phyloP scores from a whole-genome alignment of 2,113 vertebrate species.

The Scopus umbretta region DNA sequence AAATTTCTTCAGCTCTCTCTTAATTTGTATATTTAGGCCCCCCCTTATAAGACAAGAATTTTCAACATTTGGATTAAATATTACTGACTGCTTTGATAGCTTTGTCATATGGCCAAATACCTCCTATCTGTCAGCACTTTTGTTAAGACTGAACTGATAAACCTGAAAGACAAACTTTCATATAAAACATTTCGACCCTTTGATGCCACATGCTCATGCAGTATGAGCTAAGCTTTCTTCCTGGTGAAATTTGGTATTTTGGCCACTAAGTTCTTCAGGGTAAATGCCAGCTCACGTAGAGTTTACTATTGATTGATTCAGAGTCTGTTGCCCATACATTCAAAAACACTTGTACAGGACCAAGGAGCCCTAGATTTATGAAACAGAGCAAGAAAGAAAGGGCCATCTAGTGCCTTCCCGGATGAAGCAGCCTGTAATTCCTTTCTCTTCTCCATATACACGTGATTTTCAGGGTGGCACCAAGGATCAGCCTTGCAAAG shows the following conservation, averaged over 20 bases:
- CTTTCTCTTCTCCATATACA: not conserved
- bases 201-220: not conserved
- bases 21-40: not conserved
- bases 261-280: not conserved
- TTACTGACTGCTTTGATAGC: not conserved
- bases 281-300: not conserved
- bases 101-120: not conserved
- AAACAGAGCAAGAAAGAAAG: not conserved
- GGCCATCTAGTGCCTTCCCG: not conserved
- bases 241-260: not conserved
- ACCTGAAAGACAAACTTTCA: not conserved
- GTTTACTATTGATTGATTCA: not conserved
- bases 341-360: not conserved
- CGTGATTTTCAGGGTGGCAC: not conserved
- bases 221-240: not conserved
- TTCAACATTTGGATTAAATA: not conserved
- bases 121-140: not conserved
- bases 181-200: not conserved
- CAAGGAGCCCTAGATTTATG: not conserved
- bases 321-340: accelerated
- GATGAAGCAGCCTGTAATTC: not conserved
- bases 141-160: not conserved
- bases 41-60: not conserved
- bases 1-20: not conserved
- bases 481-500: not conserved